Base-by-base conservation (phyloP, 2,888 invertebrate genomes). In the Rhaphigaster nebulosa region DNA sequence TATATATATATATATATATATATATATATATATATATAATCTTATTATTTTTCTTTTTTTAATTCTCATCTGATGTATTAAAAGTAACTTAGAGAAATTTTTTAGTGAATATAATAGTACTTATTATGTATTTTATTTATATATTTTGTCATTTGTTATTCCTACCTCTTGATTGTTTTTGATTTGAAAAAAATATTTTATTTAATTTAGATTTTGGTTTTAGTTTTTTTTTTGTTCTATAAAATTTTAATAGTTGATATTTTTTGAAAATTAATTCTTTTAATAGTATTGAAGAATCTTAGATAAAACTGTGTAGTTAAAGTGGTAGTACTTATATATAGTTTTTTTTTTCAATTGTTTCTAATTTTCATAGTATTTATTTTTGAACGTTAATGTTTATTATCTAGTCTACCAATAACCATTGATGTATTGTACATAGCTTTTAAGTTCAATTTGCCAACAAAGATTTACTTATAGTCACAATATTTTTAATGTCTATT, bases 361-460 rank as follows among this genome's bases (percentile, higher is more conserved):
- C 6, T 70, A 34, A 6, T 15, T 18, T 70, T 34, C 34, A 38
- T 34, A 34, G 20, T 70, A 65, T 29, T 65, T 65, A 65, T 70
- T 34, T 34, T 20, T 6, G 60, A 34, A 34, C 5, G 38, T 70
- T 70, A 70, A 70, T 34, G 23, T 70, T 70, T 20, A 70, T 70
- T 34, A 29, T 70, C 70, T 70, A 70, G 70, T 70, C 70, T 70
- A 29, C 38, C 20, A 70, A 70, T 70, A 70, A 34, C 70, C 70
- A 70, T 70, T 70, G 18, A 12, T 70, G 34, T 70, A 70, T 34
- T 70, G 70, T 70, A 70, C 0, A 70, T 34, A 70, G 70, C 29
- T 70, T 70, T 29, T 70, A 1, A 70, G 20, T 20, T 70, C 70
- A 34, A 34, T 56, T 56, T 56, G 8, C 20, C 26, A 56, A 60